Base-by-base conservation (phyloP, 2,888 invertebrate genomes). In the Pterobdella sp. region DNA sequence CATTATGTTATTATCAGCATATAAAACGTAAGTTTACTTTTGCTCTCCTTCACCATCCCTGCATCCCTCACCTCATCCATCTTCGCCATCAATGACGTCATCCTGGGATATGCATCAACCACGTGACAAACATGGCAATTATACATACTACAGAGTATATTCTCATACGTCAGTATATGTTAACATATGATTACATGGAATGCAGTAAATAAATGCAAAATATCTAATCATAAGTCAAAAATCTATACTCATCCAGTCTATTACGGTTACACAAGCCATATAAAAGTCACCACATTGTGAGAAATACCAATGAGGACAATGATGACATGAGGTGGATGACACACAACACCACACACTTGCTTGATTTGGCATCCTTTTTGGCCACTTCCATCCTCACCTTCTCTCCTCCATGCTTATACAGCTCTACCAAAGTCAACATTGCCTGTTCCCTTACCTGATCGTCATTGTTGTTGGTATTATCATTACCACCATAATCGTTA, bases 401-500 rank as follows among this genome's bases (percentile, higher is more conserved):
- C 81, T 95, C 95, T 80, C 93, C 93, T 72, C 94, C 93, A 85
- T 94, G 93, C 81, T 91, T 88, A 83, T 95, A 96, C 65, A 94
- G 89, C 82, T 94, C 93, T 56, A 93, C 90, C 68, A 95, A 84
- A 10, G 94, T 90, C 79, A 88, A 89, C 82, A 91, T 87, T 1
- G 94, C 93, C 2, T 91, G 90, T 82, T 95, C 94, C 29, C 95
- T 86, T 4, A 95, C 85, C 83, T 82, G 73, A n/a, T 18, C n/a
- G 26, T 0, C 35, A 73, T 35, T 35, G 68, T n/a, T n/a, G n/a
- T 14, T 52, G 52, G 14, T 34, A 64, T 29, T 35, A 22, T 10
- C 14, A 64, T 18, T 22, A 64, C 29, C 29, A 1, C 32, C 64
- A 72, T 64, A 32, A 65, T 63, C n/a, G 7, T 36, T 64, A 56